A percentile compares a stretch with the other conserved stretches of the same genome.
phyloP scores from a whole-genome alignment of 2,888 invertebrate genomes.

The Tinea semifulvella region DNA sequence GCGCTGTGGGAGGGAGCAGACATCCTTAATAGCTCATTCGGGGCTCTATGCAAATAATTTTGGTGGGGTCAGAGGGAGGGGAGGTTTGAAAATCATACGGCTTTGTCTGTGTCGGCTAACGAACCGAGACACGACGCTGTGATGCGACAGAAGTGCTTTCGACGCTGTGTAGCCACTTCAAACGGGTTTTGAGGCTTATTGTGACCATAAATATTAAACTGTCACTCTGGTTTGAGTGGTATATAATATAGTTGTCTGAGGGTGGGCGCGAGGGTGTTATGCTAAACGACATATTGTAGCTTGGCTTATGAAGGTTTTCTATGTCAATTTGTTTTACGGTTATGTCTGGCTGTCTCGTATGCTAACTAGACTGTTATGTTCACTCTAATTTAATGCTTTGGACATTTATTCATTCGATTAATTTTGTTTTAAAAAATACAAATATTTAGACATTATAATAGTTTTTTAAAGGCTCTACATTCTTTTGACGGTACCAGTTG shows the following conservation, averaged over 20 bases:
- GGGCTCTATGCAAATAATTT: slow-evolving; percentile 65
- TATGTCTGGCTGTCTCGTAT: no score
- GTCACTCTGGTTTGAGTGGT: slow-evolving; percentile 22
- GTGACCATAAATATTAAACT: slow-evolving; percentile 59
- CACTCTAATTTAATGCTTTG: no score
- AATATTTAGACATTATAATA: no score
- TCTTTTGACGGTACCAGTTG: no score
- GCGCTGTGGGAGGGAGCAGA: slow-evolving; percentile 37
- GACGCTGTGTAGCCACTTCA: slow-evolving; percentile 33
- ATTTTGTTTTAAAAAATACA: no score
- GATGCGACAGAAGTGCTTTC: slow-evolving; percentile 55
- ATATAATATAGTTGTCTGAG: slow-evolving; percentile 14
- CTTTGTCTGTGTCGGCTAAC: slow-evolving; percentile 62
- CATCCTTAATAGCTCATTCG: slow-evolving; percentile 67
- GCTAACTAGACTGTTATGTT: no score
- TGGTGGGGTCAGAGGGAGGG: slow-evolving; percentile 32
- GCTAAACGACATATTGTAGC: slow-evolving; percentile 2
- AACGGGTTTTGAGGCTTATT: slow-evolving; percentile 47
- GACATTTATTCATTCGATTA: no score
- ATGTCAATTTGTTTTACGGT: background rate
- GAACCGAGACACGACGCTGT: slow-evolving; percentile 58
- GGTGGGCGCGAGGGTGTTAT: slow-evolving; percentile 25
- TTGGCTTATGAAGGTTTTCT: background rate
- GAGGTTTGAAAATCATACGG: slow-evolving; percentile 55
- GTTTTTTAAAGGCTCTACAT: no score